Evolutionary conservation across 2,797 vertebrate genomes (phyloP).

Genomic region (Crenichthys baileyi): DNA sequence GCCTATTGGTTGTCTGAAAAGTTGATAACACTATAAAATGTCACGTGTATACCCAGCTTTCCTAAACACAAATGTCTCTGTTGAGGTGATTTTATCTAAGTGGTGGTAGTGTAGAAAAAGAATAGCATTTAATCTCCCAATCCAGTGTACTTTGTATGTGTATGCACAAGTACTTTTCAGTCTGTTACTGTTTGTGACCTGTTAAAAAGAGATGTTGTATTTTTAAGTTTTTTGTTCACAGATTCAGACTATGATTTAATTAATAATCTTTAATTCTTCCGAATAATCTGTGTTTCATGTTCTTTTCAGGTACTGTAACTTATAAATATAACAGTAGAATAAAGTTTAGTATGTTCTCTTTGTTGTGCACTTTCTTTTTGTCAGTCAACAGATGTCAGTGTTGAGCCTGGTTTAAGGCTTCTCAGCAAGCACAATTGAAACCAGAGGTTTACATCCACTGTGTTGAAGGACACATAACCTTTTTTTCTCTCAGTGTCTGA

Average conservation of each 20-base stretch:
- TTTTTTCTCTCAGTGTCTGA: background rate
- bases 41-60: slow-evolving; percentile 19
- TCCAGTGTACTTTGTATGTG: slow-evolving; percentile 23
- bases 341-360: background rate
- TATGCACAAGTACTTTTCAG: slow-evolving; percentile 17
- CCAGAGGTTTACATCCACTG: background rate
- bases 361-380: background rate
- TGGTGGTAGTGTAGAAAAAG: slow-evolving; percentile 24
- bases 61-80: slow-evolving; percentile 48
- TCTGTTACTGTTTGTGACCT: slow-evolving; percentile 13
- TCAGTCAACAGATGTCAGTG: slow-evolving; percentile 64
- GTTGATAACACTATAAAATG: slow-evolving; percentile 18
- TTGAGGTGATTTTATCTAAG: slow-evolving; percentile 20
- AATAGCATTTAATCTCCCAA: slow-evolving; percentile 20
- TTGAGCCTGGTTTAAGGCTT: slow-evolving; percentile 24
- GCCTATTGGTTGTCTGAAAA: slow-evolving; percentile 11
- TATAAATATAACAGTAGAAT: background rate
- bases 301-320: slow-evolving; percentile 33
- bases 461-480: background rate
- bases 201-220: slow-evolving; percentile 42
- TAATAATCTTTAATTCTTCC: slow-evolving; percentile 28
- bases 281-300: slow-evolving; percentile 18
- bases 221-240: slow-evolving; percentile 33
- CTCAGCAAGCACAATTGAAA: background rate
- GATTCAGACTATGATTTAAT: slow-evolving; percentile 28